phyloP scores from a whole-genome alignment of 2,888 invertebrate genomes.

The Zootermopsis nevadensis region DNA sequence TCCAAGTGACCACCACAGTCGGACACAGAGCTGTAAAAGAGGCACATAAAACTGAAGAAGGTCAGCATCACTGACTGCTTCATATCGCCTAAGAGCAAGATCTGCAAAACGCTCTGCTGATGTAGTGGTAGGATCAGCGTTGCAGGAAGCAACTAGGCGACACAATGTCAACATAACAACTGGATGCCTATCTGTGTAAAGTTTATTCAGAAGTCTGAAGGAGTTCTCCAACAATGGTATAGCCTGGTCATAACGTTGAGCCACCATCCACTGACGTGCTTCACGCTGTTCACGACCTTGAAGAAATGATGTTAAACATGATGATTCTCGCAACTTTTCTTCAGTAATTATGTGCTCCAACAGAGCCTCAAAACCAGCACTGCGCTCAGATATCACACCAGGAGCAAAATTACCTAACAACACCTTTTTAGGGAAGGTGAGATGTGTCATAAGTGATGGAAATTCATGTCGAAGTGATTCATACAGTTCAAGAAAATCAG shows the following conservation, averaged over 20 bases:
- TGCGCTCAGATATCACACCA: conserved; percentile 73
- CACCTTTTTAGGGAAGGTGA: conserved; percentile 77
- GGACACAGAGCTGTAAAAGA: conserved; percentile 73
- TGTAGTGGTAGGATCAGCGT: conserved; percentile 67
- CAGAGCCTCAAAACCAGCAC: conserved; percentile 73
- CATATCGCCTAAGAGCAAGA: conserved; percentile 76
- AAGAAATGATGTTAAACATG: conserved; percentile 71
- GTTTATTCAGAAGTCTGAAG: conserved; percentile 74
- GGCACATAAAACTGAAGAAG: conserved; percentile 76
- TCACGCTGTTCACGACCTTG: conserved; percentile 71
- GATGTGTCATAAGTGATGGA: conserved; percentile 66
- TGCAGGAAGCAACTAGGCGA: conserved; percentile 73
- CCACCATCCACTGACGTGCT: conserved; percentile 70
- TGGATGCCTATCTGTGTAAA: conserved; percentile 73
- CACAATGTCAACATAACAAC: conserved; percentile 75
- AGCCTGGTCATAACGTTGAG: conserved; percentile 71
- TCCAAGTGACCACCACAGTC: conserved; percentile 75
- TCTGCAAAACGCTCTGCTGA: conserved; percentile 74
- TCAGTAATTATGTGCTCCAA: conserved; percentile 69
- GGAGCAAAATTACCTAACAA: conserved; percentile 78
- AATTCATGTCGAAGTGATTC: conserved; percentile 70
- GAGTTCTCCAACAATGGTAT: conserved; percentile 74
- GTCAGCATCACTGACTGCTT: conserved; percentile 78
- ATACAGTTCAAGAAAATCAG: conserved; percentile 76
- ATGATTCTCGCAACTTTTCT: conserved; percentile 69